A percentile compares a stretch with the other conserved stretches of the same genome.
phyloP scores from a whole-genome alignment of 1,140 invertebrate genomes.

The Trachymyrmex septentrionalis region DNA sequence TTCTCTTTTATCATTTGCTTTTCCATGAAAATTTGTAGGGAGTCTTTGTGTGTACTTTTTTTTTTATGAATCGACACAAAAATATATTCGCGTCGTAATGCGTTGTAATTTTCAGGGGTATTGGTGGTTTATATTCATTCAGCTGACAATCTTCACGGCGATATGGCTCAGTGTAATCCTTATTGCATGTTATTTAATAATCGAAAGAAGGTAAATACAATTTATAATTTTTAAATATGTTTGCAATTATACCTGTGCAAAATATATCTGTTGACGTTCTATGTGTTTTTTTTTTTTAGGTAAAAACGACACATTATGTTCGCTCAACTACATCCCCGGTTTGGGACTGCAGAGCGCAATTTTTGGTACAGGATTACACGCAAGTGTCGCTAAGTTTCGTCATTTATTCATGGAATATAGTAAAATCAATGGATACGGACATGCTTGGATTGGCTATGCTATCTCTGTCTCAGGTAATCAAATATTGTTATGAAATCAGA shows the following conservation, averaged over 20 bases:
- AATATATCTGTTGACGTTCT: conserved; percentile 11
- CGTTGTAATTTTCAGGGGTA: conserved; percentile 83
- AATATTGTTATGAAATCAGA: conserved; percentile 1
- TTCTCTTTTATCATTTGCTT: conserved; percentile 3
- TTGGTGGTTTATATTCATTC: conserved; percentile 87
- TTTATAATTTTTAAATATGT: neutral
- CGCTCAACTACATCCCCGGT: conserved; percentile 84
- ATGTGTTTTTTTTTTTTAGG: conserved; percentile 76
- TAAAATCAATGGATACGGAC: conserved; percentile 83
- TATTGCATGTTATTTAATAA: conserved; percentile 88
- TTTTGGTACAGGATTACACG: conserved; percentile 87
- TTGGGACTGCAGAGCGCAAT: conserved; percentile 87
- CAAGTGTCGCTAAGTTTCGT: conserved; percentile 85
- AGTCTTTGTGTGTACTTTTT: neutral
- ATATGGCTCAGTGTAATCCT: conserved; percentile 86
- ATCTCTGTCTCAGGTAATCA: conserved; percentile 79
- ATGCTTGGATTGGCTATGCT: conserved; percentile 84
- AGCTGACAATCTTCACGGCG: conserved; percentile 85
- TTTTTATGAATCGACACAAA: neutral
- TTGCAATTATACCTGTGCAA: conserved; percentile 3
- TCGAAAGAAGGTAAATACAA: conserved; percentile 85
- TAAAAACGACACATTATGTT: conserved; percentile 88
- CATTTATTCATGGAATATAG: conserved; percentile 84
- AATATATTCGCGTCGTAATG: neutral
- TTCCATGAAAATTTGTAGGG: conserved; percentile 7